Percentiles rank a stretch among this genome's conserved stretches.
Evolutionary conservation across 1,140 invertebrate species (phyloP).

Genomic region (Papilio aristodemus): DNA sequence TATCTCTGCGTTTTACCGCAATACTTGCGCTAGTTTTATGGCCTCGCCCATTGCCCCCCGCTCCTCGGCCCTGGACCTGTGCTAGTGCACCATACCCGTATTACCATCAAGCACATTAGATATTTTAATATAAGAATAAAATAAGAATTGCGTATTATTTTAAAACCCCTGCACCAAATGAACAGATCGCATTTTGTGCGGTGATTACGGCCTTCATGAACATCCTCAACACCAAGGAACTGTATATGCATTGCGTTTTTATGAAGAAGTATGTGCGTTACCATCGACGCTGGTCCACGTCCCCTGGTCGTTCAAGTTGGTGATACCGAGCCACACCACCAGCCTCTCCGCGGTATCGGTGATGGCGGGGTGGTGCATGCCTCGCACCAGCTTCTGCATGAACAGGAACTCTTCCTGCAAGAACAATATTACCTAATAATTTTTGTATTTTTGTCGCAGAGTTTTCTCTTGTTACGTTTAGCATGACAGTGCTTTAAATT

Average conservation of each 20-base stretch:
- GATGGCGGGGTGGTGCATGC: constrained; percentile 54
- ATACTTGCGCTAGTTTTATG: constrained; percentile 12
- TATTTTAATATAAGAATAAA: too few species aligned
- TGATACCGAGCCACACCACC: constrained; percentile 65
- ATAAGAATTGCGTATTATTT: too few species aligned
- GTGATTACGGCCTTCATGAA: too few species aligned
- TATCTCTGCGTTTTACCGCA: not conserved
- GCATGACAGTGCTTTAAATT: too few species aligned
- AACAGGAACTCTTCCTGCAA: constrained; percentile 64
- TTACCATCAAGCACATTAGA: too few species aligned
- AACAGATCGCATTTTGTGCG: too few species aligned
- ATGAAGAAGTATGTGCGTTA: constrained; percentile 38
- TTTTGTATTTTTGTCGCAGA: too few species aligned
- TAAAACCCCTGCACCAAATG: too few species aligned
- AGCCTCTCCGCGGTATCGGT: constrained; percentile 46
- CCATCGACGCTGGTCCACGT: constrained; percentile 65
- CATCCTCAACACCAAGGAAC: too few species aligned
- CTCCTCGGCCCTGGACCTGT: not conserved
- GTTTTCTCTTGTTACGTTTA: too few species aligned
- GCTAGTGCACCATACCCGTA: too few species aligned
- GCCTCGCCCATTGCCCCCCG: not conserved
- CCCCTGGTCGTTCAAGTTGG: constrained; percentile 53
- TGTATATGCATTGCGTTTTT: too few species aligned
- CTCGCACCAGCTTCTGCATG: constrained; percentile 58
- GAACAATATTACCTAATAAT: not conserved